These are phyloP conservation scores for Phalanger gymnotis DNA, from an alignment of 2,797 vertebrate genomes.

Conservation along the genomic window DNA sequence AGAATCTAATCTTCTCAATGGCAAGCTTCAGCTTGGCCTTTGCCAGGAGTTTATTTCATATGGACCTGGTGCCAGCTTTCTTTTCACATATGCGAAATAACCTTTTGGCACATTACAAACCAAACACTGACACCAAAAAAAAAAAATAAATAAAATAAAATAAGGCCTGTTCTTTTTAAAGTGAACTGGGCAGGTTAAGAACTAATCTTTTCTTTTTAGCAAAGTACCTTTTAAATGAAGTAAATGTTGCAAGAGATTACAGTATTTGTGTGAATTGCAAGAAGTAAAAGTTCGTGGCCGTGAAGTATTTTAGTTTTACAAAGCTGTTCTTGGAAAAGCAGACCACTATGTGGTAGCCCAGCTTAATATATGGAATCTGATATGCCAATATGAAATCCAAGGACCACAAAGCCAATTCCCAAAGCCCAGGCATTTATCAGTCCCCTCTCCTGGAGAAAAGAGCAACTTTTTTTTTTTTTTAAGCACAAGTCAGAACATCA, in stretches of 20 bases:
- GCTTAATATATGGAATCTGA: slow-evolving; percentile 62
- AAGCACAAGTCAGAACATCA: slow-evolving; percentile 36
- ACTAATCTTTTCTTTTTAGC: slow-evolving; percentile 73
- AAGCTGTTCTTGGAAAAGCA: slow-evolving; percentile 82
- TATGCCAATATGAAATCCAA: slow-evolving; percentile 72
- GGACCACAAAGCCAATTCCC: slow-evolving; percentile 72
- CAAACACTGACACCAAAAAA: slow-evolving; percentile 55
- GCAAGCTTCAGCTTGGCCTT: slow-evolving; percentile 67
- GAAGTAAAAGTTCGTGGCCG: slow-evolving; percentile 67
- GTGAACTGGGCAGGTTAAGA: slow-evolving; percentile 55
- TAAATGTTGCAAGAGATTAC: slow-evolving; percentile 75
- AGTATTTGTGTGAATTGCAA: slow-evolving; percentile 74
- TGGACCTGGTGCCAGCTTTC: slow-evolving; percentile 78
- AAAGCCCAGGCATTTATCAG: slow-evolving; percentile 74
- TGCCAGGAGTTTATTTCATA: slow-evolving; percentile 83
- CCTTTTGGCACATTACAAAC: slow-evolving; percentile 77
- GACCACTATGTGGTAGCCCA: slow-evolving; percentile 69
- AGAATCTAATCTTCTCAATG: slow-evolving; percentile 79
- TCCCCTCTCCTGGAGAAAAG: slow-evolving; percentile 47
- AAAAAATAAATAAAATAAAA: slow-evolving; percentile 7
- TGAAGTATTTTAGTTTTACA: slow-evolving; percentile 79
- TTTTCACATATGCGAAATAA: slow-evolving; percentile 78
- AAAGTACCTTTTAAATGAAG: slow-evolving; percentile 74
- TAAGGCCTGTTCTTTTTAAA: slow-evolving; percentile 58
- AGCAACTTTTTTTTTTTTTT: slow-evolving; percentile 25